Evolutionary conservation across 2,113 vertebrate species (phyloP), one percentile per base, ranked within the genome.

Genomic region (Sphyrna mokarran): DNA sequence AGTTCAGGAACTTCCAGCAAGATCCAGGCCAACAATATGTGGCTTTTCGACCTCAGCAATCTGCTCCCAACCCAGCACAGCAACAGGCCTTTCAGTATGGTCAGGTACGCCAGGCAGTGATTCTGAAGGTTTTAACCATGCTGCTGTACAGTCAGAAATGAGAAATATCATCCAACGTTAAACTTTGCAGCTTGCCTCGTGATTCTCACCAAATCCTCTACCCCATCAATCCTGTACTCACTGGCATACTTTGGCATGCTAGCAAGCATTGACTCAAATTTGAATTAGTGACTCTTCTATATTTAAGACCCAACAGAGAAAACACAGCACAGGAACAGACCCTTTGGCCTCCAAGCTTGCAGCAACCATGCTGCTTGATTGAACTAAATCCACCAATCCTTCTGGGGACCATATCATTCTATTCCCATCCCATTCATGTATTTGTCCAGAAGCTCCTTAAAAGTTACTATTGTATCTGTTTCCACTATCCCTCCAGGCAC

Each of bases 1-100:
- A 95, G 23, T 95, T 70, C 68, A 69, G 66, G 48, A 95, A 70
- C 68, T 70, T 95, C 10, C 93, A 95, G 93, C 93, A 95, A 40
- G 93, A 95, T 29, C 66, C 66, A 29, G 93, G 93, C 40, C 93
- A 95, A 48, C 93, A 70, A 3, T 95, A 95, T 33, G 10, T 72
- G 40, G 40, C 69, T 1, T 95, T 26, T n/a, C 22, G 93, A 33
- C 37, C 93, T 48, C 93, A 95, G 68, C 66, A 95, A 37, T 33
- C 89, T 63, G 89, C 58, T 14, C 68, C n/a, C 37, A 95, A 26
- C 22, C 18, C 93, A 48, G 69, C 68, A 0, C 89, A 95, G 22
- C 93, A 23, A 14, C 93, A 95, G 40, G 63, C 69, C 6, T 70
- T 72, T 68, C 93, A 48, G 37, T 95, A 95, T 29, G 23, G 68